Base-by-base conservation (phyloP, 2,797 vertebrate genomes). In the Menidia menidia region DNA sequence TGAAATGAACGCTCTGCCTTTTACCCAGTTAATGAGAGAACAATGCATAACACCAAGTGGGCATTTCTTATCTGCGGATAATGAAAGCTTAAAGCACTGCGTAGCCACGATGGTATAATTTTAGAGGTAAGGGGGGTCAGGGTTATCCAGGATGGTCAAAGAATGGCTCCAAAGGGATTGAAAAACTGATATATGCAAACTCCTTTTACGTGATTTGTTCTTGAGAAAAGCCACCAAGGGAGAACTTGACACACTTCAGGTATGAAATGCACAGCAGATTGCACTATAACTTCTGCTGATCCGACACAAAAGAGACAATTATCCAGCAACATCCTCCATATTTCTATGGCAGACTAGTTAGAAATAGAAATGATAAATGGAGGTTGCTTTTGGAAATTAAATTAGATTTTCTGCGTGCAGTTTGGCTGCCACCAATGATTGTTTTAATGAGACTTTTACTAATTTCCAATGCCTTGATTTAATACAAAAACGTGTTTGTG, bases 1-100 rank as follows among this genome's bases (percentile, higher is more conserved):
- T 82, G 71, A 80, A 85, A 81, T 85, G 30, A 86, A 83, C 83
- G 80, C 86, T 88, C 85, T 77, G 78, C 78, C 75, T 83, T 83
- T 80, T 64, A 62, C 77, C 35, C 64, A 53, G 66, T 79, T 86
- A 91, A 86, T 87, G 84, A 88, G 86, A 83, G 60, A 85, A 79
- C 71, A 61, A 73, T 62, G 59, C 68, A 19, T 42, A 63, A 74
- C 71, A 78, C 80, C 71, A 73, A 78, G 82, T 75, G 80, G 77
- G 63, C 67, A 57, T 86, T 78, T 83, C 74, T 88, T 88, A 81
- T 88, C 77, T 77, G 70, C 78, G 63, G 68, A 77, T 87, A 89
- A 90, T 88, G 80, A 78, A 85, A 82, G 83, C 75, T 86, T 78
- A 69, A 73, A 61, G 82, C 74, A 16, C 73, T 1, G 47, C 51